Evolutionary conservation across 2,888 invertebrate genomes (phyloP), one percentile per base, ranked within the genome.

Genomic region (Drosophila lutescens): DNA sequence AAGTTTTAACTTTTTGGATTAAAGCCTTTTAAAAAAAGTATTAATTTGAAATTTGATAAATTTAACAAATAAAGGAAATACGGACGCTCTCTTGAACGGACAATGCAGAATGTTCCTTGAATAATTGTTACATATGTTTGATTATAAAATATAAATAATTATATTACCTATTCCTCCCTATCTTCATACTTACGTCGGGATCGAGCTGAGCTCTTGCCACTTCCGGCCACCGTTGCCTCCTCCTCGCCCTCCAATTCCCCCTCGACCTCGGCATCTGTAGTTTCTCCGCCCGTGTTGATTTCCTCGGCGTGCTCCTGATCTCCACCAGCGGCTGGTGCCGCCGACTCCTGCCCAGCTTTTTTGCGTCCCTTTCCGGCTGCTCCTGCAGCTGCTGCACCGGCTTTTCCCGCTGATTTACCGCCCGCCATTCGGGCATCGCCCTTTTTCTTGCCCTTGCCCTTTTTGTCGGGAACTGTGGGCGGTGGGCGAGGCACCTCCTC

Each of bases 401-500:
- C 58, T n/a, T 63, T 63, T n/a, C 59, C 74, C 3, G 61, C 54
- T 0, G 74, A 76, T 40, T 74, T 78, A 17, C 54, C 63, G 4
- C 62, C 62, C 7, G 62, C 34, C 49, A 34, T 49, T 46, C 17
- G 47, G 17, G 67, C 71, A 34, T 60, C 69, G 10, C 78, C 78
- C 10, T 78, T 66, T 62, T 84, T 79, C 40, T 82, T 86, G 15
- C 90, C 90, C 36, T 85, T 90, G 87, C 75, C 91, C 77, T 89
- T 91, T 74, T 85, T 89, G 44, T 88, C 91, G 34, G 89, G 90
- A 0, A 92, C 87, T 0, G 91, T 88, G 0, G 93, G 88, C 4
- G 93, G 92, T 0, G 94, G 93, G 2, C 93, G 76, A 0, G 84
- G 74, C 36, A 90, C 80, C 93, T 95, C 94, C 92, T 96, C 95